phyloP scores from a whole-genome alignment of 1,140 invertebrate genomes.

The Drosophila serrata region DNA sequence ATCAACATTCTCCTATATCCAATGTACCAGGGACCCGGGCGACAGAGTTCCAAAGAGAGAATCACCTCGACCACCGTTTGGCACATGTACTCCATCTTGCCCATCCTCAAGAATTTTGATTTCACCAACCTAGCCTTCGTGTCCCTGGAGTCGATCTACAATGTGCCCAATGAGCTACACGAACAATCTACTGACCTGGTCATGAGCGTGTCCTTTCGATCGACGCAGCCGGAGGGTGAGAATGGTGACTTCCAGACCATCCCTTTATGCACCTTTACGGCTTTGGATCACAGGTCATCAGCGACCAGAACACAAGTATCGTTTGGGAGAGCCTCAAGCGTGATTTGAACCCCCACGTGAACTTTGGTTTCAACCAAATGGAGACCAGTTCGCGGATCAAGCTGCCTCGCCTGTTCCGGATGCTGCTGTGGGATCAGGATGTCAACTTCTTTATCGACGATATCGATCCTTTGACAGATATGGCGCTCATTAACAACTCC shows the following conservation, averaged over 20 bases:
- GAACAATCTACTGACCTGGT: slow-evolving; percentile 29
- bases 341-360: slow-evolving; percentile 18
- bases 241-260: slow-evolving; percentile 5
- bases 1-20: slow-evolving; percentile 64
- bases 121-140: slow-evolving; percentile 70
- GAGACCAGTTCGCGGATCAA: slow-evolving; percentile 44
- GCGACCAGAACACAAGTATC: slow-evolving; percentile 47
- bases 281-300: slow-evolving; percentile 57
- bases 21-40: slow-evolving; percentile 8
- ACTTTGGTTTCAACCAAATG: slow-evolving; percentile 52
- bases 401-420: slow-evolving; percentile 48
- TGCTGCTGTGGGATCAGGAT: slow-evolving; percentile 45
- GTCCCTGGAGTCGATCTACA: slow-evolving; percentile 72
- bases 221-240: slow-evolving; percentile 2
- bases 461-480: slow-evolving; percentile 48
- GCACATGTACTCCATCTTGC: slow-evolving; percentile 79
- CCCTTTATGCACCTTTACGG: slow-evolving; percentile 56
- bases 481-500: slow-evolving; percentile 70
- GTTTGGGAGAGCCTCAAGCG: slow-evolving; percentile 74
- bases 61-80: slow-evolving; percentile 56
- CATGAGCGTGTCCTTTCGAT: slow-evolving; percentile 54
- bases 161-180: slow-evolving; percentile 47
- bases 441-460: slow-evolving; percentile 26
- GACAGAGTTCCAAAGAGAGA: slow-evolving; percentile 22
- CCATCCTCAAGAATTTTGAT: slow-evolving; percentile 59